Evolutionary conservation across 2,797 vertebrate genomes (phyloP), one percentile per base, ranked within the genome.

Genomic region (Novumbra hubbsi): DNA sequence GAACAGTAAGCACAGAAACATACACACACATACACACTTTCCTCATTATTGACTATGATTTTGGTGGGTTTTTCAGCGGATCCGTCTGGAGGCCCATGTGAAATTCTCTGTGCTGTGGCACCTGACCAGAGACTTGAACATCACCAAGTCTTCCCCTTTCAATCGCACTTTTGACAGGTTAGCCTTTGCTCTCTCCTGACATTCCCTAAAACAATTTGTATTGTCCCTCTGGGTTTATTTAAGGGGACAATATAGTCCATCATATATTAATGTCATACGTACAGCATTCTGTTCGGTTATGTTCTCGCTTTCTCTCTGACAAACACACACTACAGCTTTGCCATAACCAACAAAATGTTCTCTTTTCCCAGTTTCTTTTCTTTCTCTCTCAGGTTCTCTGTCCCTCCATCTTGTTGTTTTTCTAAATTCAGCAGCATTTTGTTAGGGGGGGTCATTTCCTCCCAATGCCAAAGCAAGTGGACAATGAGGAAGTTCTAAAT

Each of bases 61-160:
- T 69, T 50, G 64, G n/a, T 67, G 69, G 70, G 12, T 50, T 69
- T 34, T 81, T 88, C 84, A 99, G 98, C 97, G 96, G 91, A 92
- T 96, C 84, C 95, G 95, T 19, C 93, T 98, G 91, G 96, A 98
- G 88, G 96, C 98, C 76, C 98, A 99, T 60, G 95, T 97, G 52
- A 98, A 97, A 86, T 99, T 99, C 89, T 96, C 97, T 34, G 95
- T 99, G 60, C 94, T 99, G 30, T 99, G 98, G 98, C 98, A 99
- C 88, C 93, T 99, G 70, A 99, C 98, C 49, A 94, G 97, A 83
- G 98, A 99, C 85, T 89, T 99, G 75, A 98, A 98, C 86, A 95
- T 98, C 88, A 98, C 95, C 84, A 99, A 99, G 85, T 96, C 97
- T 0, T 96, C 97, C 78, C 96, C 97, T 70, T 99, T 97, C 82